Conservation (phyloP, 2,888 invertebrate genomes). For the Xiphydria camelus region DNA sequence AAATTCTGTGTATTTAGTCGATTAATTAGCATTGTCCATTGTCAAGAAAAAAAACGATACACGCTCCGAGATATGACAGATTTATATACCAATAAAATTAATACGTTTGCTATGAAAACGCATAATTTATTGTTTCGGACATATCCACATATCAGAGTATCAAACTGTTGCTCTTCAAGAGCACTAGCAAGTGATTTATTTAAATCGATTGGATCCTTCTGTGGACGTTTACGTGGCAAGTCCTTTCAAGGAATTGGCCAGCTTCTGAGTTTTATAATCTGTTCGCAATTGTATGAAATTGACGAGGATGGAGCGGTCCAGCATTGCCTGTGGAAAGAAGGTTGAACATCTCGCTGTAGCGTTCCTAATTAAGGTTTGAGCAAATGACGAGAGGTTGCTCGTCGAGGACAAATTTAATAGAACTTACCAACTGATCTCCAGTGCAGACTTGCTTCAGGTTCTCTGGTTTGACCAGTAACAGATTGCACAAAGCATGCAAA, state of each 20-base stretch:
- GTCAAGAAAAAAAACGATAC: neutral
- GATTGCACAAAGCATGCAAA: conserved; percentile 92
- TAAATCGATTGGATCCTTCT: no score
- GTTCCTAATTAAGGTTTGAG: neutral
- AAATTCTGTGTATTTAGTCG: no score
- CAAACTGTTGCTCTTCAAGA: no score
- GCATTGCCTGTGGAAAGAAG: conserved; percentile 72
- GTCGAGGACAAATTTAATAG: conserved; percentile 11
- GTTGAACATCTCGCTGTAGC: conserved; percentile 15
- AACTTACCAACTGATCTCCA: conserved; percentile 87
- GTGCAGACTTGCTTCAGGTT: conserved; percentile 94
- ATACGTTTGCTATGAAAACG: conserved; percentile 36
- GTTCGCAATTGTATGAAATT: conserved; percentile 93
- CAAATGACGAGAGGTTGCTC: neutral
- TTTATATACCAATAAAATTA: conserved; percentile 33
- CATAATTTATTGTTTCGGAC: conserved; percentile 26
- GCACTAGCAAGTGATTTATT: no score
- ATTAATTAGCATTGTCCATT: conserved; percentile 1
- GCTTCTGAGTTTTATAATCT: conserved; percentile 89
- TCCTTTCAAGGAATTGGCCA: conserved; percentile 63
- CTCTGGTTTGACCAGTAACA: conserved; percentile 92
- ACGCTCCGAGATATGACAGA: neutral
- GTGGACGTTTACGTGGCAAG: conserved; percentile 43
- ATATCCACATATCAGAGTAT: no score
- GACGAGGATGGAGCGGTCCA: conserved; percentile 86